These are phyloP conservation scores for Neodon shergylaensis DNA, from an alignment of 2,113 vertebrate species.

Conservation along the genomic window DNA sequence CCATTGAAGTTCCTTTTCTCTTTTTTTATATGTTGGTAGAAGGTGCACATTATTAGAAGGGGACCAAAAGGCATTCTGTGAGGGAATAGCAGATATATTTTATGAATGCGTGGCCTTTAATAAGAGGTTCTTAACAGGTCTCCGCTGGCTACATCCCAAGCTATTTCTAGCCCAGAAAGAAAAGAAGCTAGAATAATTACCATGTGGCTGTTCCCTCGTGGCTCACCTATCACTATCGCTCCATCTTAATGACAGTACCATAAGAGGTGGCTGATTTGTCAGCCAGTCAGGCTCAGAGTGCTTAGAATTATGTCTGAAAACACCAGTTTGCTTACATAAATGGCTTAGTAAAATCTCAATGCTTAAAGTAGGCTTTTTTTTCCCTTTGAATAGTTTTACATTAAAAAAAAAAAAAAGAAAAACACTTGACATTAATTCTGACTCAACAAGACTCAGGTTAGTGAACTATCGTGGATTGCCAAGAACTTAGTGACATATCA, in stretches of 20 bases:
- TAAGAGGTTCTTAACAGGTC: neutral
- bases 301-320: constrained; percentile 40
- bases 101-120: neutral
- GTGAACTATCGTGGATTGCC: constrained; percentile 70
- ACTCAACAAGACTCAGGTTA: constrained; percentile 49
- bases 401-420: constrained; percentile 32
- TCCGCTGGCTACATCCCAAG: neutral
- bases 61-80: neutral
- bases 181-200: neutral
- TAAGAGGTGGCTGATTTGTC: constrained; percentile 34
- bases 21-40: neutral
- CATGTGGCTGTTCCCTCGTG: neutral
- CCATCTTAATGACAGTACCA: constrained; percentile 37
- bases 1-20: neutral
- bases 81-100: neutral
- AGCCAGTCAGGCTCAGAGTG: constrained; percentile 32
- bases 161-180: neutral
- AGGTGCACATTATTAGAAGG: neutral
- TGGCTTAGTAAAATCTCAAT: constrained; percentile 16
- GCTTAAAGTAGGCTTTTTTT: neutral
- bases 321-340: constrained; percentile 42
- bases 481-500: constrained; percentile 71
- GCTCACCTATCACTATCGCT: constrained; percentile 58
- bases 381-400: constrained; percentile 50
- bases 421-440: constrained; percentile 45